A percentile compares a stretch with the other conserved stretches of the same genome.
These are phyloP conservation scores for Blera fallax DNA, from an alignment of 2,888 invertebrate genomes.

Conservation along the genomic window DNA sequence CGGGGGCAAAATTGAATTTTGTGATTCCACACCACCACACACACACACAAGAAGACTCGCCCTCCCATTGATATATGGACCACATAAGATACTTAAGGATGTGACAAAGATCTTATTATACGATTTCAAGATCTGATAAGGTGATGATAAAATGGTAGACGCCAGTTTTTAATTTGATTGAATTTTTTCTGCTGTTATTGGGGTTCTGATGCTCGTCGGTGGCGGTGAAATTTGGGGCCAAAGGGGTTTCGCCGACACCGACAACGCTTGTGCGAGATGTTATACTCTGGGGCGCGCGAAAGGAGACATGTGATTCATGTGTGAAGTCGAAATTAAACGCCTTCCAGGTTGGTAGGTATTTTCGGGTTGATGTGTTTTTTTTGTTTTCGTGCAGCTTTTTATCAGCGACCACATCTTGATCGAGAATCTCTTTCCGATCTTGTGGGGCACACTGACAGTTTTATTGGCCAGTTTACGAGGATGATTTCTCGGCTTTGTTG, in stretches of 20 bases:
- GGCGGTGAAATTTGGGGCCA: neutral
- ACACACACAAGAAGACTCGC: too few species aligned
- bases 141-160: constrained; percentile 82
- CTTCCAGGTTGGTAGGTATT: constrained; percentile 76
- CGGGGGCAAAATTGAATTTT: constrained; percentile 75
- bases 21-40: constrained; percentile 76
- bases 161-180: constrained; percentile 82
- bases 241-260: constrained; percentile 63
- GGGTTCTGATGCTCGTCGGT: neutral
- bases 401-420: constrained; percentile 70
- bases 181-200: constrained; percentile 74
- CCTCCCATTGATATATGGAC: constrained; percentile 80
- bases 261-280: constrained; percentile 64
- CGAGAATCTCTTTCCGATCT: constrained; percentile 70
- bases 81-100: constrained; percentile 80
- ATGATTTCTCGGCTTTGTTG: constrained; percentile 66
- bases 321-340: constrained; percentile 76
- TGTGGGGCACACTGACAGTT: constrained; percentile 67
- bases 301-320: constrained; percentile 71
- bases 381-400: constrained; percentile 50
- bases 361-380: constrained; percentile 60
- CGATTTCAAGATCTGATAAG: constrained; percentile 81
- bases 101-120: constrained; percentile 81
- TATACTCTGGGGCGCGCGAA: constrained; percentile 61
- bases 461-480: constrained; percentile 72